These are phyloP conservation scores for Enteromius trimaculatus DNA, from an alignment of 2,797 vertebrate genomes.

Conservation along the genomic window DNA sequence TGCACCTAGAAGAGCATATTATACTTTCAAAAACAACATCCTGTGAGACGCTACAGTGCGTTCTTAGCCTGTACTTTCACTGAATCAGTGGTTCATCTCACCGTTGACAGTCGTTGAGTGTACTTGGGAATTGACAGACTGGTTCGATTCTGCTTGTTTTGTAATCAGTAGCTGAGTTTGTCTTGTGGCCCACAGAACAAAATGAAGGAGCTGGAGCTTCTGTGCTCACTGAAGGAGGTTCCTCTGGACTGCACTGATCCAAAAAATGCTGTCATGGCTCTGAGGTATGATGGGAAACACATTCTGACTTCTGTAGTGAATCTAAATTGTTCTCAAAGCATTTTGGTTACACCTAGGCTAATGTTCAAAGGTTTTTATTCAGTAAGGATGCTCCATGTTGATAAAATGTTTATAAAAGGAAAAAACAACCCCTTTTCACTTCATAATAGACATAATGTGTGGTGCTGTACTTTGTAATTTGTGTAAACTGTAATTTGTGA, in stretches of 20 bases:
- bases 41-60: too few relatives aligned
- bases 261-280: constrained; percentile 91
- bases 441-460: too few relatives aligned
- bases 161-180: neutral
- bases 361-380: neutral
- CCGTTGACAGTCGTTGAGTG: too few relatives aligned
- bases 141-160: neutral
- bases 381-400: neutral
- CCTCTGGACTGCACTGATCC: constrained; percentile 92
- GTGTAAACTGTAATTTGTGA: too few relatives aligned
- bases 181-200: constrained; percentile 83
- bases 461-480: too few relatives aligned
- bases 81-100: too few relatives aligned
- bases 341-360: neutral
- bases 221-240: constrained; percentile 96
- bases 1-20: too few relatives aligned
- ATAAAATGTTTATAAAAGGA: too few relatives aligned
- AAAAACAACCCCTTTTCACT: too few relatives aligned
- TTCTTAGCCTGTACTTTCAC: too few relatives aligned
- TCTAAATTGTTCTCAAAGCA: neutral
- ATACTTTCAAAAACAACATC: too few relatives aligned
- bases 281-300: constrained; percentile 79
- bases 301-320: neutral
- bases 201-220: constrained; percentile 96
- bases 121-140: neutral